Base-by-base conservation (phyloP, 2,797 vertebrate genomes). In the Neosilurus hyrtlii region DNA sequence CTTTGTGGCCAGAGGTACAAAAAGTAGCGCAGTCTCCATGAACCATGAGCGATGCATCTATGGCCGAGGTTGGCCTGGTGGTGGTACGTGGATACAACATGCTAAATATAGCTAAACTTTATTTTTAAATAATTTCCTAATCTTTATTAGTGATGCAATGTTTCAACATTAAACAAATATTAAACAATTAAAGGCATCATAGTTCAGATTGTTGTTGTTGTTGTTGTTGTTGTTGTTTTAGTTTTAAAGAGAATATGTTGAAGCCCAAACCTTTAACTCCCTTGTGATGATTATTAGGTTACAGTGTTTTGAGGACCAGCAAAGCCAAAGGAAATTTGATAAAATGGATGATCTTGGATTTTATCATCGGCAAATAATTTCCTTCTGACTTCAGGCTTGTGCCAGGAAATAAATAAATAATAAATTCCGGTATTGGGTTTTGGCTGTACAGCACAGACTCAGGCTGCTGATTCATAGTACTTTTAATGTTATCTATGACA, bases 361-460 rank as follows among this genome's bases (percentile, higher is more conserved):
- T 51, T 62, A 77, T 77, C 75, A 63, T 10, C 22, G 62, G 22
- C 57, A 26, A 63, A 24, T 49, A 51, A 77, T 77, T 62, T 62
- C 73, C 73, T 59, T 1, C 30, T 37, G 56, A 59, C 54, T 59
- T 75, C 73, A 75, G 26, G 2, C 30, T 75, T 59, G 56, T 4
- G 16, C 65, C 26, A 79, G 24, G 22, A 54, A 3, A 18, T 18
- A 9, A 54, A 57, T 37, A 70, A 70, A 68, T 9, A 49, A 79
- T 56, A 78, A 71, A n/a, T 70, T 78, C n/a, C 54, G 35, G 18
- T 49, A 8, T 12, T 82, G n/a, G 63, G 30, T 61, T 30, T 68
- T 51, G 24, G 57, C 57, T 76, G 56, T 62, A 76, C 57, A 76
- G 22, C 6, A 49, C 57, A 76, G 30, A 59, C 14, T 59, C 18